A percentile compares a stretch with the other conserved stretches of the same genome.
Evolutionary conservation across 2,797 vertebrate genomes (phyloP).

Genomic region (Dicrostonyx torquatus): DNA sequence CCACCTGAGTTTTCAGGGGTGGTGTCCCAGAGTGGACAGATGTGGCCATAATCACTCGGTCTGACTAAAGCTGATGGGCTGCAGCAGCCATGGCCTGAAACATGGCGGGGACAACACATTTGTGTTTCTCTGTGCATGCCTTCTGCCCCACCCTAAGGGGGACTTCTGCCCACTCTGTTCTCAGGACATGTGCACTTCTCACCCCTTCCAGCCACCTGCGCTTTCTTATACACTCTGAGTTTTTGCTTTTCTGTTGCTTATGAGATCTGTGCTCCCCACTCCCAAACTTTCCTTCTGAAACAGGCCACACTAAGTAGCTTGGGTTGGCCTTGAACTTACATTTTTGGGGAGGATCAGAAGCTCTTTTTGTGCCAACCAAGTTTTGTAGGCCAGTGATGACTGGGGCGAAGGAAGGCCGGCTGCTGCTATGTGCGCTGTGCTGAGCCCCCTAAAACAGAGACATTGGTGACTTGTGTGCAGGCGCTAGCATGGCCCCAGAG

Average conservation of each 20-base stretch:
- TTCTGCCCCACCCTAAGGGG: background rate
- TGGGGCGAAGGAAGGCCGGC: constrained; percentile 80
- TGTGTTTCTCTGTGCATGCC: background rate
- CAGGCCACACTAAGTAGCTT: background rate
- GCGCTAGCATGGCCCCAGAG: background rate
- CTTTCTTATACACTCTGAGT: background rate
- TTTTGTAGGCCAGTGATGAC: constrained; percentile 84
- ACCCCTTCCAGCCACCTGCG: background rate
- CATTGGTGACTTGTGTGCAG: background rate
- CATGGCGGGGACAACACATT: background rate
- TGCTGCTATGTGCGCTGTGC: constrained; percentile 82
- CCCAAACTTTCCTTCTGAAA: background rate
- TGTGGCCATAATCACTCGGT: background rate
- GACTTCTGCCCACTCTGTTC: background rate
- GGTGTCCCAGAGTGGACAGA: background rate
- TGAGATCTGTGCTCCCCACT: background rate
- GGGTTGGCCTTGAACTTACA: background rate
- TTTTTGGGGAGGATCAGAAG: constrained; percentile 84
- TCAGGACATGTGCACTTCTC: background rate
- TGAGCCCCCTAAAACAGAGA: constrained; percentile 87
- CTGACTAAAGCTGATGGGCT: background rate
- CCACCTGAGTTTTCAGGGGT: constrained; percentile 6
- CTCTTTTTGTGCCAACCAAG: constrained; percentile 85
- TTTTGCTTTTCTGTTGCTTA: background rate
- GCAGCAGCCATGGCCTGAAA: background rate